Percentiles rank a stretch among this genome's conserved stretches.
phyloP scores from a whole-genome alignment of 2,113 vertebrate species.

The Stigmatopora nigra region DNA sequence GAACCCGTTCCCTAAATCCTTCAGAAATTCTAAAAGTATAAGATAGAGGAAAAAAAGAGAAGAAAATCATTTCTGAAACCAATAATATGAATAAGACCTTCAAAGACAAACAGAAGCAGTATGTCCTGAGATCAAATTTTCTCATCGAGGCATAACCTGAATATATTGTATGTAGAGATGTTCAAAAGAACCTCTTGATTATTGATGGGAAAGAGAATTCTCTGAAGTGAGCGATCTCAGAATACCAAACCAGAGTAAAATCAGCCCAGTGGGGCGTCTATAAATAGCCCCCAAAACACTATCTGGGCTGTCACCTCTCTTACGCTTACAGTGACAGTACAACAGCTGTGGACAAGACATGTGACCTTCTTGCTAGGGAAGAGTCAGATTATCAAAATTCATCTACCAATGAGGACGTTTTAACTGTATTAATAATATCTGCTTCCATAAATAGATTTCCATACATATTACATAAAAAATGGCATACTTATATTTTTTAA shows the following conservation, averaged over 20 bases:
- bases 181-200: not conserved
- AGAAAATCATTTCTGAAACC: too few species aligned
- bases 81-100: too few species aligned
- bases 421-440: not conserved
- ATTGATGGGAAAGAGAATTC: constrained; percentile 12
- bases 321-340: constrained; percentile 40
- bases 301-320: constrained; percentile 49
- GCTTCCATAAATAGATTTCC: too few species aligned
- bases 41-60: too few species aligned
- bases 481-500: too few species aligned
- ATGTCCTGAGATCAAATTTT: too few species aligned
- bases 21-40: too few species aligned
- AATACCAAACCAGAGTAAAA: constrained; percentile 61
- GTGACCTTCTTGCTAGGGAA: constrained; percentile 24
- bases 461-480: too few species aligned
- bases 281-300: constrained; percentile 57
- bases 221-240: constrained; percentile 44
- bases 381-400: constrained; percentile 13
- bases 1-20: too few species aligned
- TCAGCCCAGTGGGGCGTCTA: constrained; percentile 52
- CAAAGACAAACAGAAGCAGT: too few species aligned
- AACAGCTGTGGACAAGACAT: constrained; percentile 43
- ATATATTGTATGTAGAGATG: too few species aligned
- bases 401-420: not conserved
- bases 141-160: too few species aligned